These are phyloP conservation scores for Melanerpes formicivorus DNA, from an alignment of 2,113 vertebrate genomes.

Conservation along the genomic window DNA sequence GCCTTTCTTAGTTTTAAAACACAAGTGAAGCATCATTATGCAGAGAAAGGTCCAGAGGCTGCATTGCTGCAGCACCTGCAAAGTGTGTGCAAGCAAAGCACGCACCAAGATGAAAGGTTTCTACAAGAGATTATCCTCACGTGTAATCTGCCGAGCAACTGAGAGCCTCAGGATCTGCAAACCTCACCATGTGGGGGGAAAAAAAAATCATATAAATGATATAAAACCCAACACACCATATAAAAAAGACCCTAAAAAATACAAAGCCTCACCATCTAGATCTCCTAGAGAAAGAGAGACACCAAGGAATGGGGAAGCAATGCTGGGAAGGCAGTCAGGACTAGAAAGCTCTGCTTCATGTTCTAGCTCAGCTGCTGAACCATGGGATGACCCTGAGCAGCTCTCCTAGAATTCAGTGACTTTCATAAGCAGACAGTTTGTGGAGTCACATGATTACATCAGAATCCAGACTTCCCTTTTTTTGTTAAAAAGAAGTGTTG, in stretches of 20 bases:
- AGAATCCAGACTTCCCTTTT: constrained; percentile 27
- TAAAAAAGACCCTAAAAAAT: not conserved
- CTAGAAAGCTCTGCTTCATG: not conserved
- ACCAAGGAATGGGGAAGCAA: not conserved
- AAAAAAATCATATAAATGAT: not conserved
- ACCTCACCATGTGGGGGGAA: not conserved
- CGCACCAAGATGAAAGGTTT: not conserved
- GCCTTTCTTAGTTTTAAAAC: not conserved
- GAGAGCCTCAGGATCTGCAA: not conserved
- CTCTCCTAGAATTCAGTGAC: not conserved
- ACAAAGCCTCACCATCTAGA: not conserved
- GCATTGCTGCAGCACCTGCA: not conserved
- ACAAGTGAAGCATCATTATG: not conserved
- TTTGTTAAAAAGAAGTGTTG: not conserved
- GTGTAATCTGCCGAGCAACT: not conserved
- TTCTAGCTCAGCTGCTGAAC: not conserved
- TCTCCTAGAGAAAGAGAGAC: not conserved
- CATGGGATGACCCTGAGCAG: not conserved
- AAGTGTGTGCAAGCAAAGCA: not conserved
- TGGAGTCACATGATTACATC: constrained; percentile 25
- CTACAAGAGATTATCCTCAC: not conserved
- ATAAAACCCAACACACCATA: rapidly evolving
- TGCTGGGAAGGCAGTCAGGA: not conserved
- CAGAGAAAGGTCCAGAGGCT: not conserved
- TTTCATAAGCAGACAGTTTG: not conserved